These are phyloP conservation scores for Apocheima hispidaria DNA, from an alignment of 2,888 invertebrate genomes.

Conservation along the genomic window DNA sequence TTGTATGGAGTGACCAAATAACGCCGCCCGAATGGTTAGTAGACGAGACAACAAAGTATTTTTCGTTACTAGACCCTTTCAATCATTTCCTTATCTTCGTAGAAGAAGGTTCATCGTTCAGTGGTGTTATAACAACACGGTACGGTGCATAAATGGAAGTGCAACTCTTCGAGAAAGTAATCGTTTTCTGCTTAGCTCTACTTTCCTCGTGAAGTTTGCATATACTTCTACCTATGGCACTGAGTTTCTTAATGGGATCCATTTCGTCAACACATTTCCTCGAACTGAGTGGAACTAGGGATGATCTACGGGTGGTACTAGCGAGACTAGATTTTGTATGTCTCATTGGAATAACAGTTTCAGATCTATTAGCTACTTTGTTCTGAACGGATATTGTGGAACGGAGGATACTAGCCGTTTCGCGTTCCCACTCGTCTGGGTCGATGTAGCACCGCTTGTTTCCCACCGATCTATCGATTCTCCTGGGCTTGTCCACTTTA, in stretches of 20 bases:
- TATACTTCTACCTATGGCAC: slow-evolving; percentile 78
- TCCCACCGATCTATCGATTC: slow-evolving; percentile 78
- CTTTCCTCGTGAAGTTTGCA: slow-evolving; percentile 73
- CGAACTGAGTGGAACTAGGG: slow-evolving; percentile 60
- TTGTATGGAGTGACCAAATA: too few species aligned
- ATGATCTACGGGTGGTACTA: slow-evolving; percentile 57
- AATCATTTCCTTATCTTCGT: slow-evolving; percentile 55
- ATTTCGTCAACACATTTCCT: slow-evolving; percentile 62
- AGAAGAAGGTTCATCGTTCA: slow-evolving; percentile 63
- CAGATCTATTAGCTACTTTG: slow-evolving; percentile 65
- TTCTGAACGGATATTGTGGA: slow-evolving; percentile 80
- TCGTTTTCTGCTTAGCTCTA: slow-evolving; percentile 67
- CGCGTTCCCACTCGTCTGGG: slow-evolving; percentile 83
- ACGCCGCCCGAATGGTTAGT: too few species aligned
- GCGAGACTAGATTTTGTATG: slow-evolving; percentile 70
- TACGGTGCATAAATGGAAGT: slow-evolving; percentile 76
- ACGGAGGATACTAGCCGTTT: slow-evolving; percentile 84
- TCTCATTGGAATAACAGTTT: slow-evolving; percentile 59
- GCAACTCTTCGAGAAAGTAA: slow-evolving; percentile 75
- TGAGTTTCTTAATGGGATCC: slow-evolving; percentile 75
- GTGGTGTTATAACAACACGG: slow-evolving; percentile 70
- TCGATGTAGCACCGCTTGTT: slow-evolving; percentile 85
- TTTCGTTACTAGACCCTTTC: neutral
- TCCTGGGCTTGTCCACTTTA: slow-evolving; percentile 70
- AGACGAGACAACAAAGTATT: neutral